A percentile compares a stretch with the other conserved stretches of the same genome.
Conservation (phyloP, 1,140 invertebrate genomes). For the Liolophura sinensis region DNA sequence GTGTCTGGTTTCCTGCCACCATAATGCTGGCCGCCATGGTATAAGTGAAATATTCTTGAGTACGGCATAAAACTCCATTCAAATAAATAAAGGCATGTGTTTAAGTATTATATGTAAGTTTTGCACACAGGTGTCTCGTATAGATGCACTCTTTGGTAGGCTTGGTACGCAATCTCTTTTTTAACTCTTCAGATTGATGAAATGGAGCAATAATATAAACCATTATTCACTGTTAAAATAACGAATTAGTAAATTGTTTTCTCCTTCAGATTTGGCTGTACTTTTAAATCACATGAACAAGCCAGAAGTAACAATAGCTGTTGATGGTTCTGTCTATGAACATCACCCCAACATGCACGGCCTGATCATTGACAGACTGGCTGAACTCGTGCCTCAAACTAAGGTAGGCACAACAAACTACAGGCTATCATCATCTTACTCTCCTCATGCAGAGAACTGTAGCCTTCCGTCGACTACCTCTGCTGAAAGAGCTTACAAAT, state of each 20-base stretch:
- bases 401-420: slow-evolving; percentile 29
- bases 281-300: slow-evolving; percentile 77
- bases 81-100: too few relatives aligned
- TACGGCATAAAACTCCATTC: too few relatives aligned
- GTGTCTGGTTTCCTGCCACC: too few relatives aligned
- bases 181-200: background rate
- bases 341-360: slow-evolving; percentile 96
- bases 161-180: background rate
- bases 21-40: too few relatives aligned
- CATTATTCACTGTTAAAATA: background rate
- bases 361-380: slow-evolving; percentile 88
- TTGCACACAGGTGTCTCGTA: background rate
- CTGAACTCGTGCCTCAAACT: slow-evolving; percentile 67
- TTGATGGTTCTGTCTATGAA: slow-evolving; percentile 96
- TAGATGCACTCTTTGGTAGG: background rate
- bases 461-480: too few relatives aligned
- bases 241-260: background rate
- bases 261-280: slow-evolving; percentile 67
- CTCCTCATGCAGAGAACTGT: too few relatives aligned
- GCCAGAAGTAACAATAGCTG: slow-evolving; percentile 87
- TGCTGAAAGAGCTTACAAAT: too few relatives aligned
- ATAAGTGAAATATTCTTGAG: too few relatives aligned
- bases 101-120: background rate
- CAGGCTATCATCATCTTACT: too few relatives aligned
- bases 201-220: background rate